These are phyloP conservation scores for Piaya cayana DNA, from an alignment of 2,113 vertebrate species.

Conservation along the genomic window DNA sequence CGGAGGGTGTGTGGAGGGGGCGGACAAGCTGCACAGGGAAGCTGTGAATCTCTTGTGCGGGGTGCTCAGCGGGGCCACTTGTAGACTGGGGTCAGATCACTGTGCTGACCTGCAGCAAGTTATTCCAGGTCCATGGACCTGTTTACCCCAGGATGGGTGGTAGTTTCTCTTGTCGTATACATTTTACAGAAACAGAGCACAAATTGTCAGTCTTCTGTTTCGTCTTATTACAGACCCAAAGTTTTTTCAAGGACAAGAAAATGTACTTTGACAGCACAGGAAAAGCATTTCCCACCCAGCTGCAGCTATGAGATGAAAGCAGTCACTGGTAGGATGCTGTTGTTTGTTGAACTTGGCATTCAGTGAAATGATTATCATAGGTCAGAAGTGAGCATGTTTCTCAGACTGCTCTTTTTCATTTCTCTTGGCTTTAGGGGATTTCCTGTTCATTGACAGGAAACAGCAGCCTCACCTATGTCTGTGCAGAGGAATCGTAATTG, in stretches of 20 bases:
- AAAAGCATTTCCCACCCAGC: conserved; percentile 47
- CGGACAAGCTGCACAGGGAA: neutral
- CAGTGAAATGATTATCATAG: neutral
- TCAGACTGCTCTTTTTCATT: conserved; percentile 41
- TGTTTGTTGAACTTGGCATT: conserved; percentile 58
- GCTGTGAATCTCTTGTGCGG: neutral
- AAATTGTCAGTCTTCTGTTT: neutral
- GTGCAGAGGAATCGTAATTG: neutral
- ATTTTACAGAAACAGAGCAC: neutral
- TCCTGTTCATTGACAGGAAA: conserved; percentile 32
- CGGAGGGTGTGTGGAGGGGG: neutral
- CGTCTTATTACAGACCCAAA: neutral
- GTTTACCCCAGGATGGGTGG: neutral
- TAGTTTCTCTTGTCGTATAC: rapidly evolving
- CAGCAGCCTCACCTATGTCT: conserved; percentile 16
- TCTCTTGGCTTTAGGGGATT: conserved; percentile 39
- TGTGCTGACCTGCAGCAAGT: neutral
- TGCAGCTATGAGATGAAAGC: conserved; percentile 48
- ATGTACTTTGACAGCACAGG: neutral
- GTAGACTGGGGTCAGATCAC: neutral
- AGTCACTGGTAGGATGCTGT: conserved; percentile 30
- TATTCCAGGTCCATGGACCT: neutral
- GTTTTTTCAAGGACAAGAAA: neutral
- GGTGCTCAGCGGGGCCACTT: rapidly evolving
- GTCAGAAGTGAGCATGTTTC: conserved; percentile 42